These are phyloP conservation scores for Argopecten irradians DNA, from an alignment of 1,140 invertebrate species.

Conservation along the genomic window DNA sequence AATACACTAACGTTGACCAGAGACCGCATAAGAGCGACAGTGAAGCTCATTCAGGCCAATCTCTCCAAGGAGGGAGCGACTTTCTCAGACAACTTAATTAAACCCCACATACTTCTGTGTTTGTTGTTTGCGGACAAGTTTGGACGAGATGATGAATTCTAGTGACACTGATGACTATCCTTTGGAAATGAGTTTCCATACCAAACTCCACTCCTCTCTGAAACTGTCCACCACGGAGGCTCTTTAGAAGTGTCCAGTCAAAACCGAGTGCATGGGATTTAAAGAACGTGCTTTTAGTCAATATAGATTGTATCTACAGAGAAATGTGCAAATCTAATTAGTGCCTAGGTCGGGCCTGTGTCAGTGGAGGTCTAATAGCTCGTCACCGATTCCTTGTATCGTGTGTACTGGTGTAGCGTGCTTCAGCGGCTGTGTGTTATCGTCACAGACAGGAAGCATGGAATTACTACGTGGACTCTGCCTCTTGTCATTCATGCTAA, in stretches of 20 bases:
- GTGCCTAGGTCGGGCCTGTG: not conserved
- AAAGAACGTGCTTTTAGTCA: not conserved
- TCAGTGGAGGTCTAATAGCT: not conserved
- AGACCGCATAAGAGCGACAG: not conserved
- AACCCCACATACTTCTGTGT: not conserved
- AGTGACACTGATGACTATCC: not conserved
- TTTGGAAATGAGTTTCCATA: not conserved
- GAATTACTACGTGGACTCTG: not conserved
- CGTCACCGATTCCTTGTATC: not conserved
- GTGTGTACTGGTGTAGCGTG: not conserved
- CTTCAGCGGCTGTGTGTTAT: not conserved
- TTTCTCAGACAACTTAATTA: constrained; percentile 5
- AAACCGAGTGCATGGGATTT: not conserved
- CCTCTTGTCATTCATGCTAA: not conserved
- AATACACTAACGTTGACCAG: not conserved
- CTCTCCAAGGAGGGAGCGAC: not conserved
- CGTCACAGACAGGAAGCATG: not conserved
- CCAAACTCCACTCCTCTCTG: not conserved
- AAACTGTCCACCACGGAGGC: not conserved
- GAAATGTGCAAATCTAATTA: constrained; percentile 23
- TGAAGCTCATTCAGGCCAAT: not conserved
- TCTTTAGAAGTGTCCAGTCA: not conserved
- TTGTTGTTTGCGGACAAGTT: not conserved
- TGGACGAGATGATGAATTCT: not conserved
- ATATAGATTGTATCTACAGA: not conserved